A percentile compares a stretch with the other conserved stretches of the same genome.
Evolutionary conservation across 2,888 invertebrate genomes (phyloP).

Genomic region (Hololepta plana): DNA sequence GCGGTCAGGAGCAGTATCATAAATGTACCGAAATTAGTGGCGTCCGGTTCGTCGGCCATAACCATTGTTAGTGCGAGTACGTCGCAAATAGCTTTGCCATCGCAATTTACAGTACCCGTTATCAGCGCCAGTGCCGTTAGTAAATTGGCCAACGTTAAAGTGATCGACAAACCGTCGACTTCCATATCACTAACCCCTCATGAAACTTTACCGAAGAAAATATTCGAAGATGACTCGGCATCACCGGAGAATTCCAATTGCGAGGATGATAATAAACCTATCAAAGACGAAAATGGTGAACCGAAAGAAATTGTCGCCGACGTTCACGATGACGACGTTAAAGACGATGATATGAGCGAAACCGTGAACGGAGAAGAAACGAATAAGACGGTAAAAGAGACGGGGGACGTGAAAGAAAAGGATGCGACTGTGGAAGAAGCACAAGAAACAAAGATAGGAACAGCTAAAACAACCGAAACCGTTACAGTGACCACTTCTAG

Average conservation of each 20-base stretch:
- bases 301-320: slow-evolving; percentile 4
- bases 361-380: not conserved
- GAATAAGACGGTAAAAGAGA: slow-evolving; percentile 1
- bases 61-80: slow-evolving; percentile 24
- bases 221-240: slow-evolving; percentile 46
- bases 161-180: slow-evolving; percentile 28
- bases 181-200: slow-evolving; percentile 37
- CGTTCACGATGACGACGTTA: not conserved
- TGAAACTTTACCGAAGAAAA: slow-evolving; percentile 42
- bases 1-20: slow-evolving; percentile 17
- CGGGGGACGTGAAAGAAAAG: not conserved
- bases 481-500: too few relatives aligned
- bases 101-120: slow-evolving; percentile 24
- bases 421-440: slow-evolving; percentile 14
- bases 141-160: slow-evolving; percentile 25
- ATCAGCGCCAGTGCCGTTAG: slow-evolving; percentile 27
- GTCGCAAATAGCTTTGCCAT: slow-evolving; percentile 23
- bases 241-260: slow-evolving; percentile 35
- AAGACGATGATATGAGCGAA: not conserved
- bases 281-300: slow-evolving; percentile 5
- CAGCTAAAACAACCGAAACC: too few relatives aligned
- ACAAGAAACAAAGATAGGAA: too few relatives aligned
- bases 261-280: slow-evolving; percentile 22
- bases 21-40: slow-evolving; percentile 20
- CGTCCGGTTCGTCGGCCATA: slow-evolving; percentile 20